Conservation (phyloP, 2,888 invertebrate genomes). For the Scrobipalpa atriplicella region DNA sequence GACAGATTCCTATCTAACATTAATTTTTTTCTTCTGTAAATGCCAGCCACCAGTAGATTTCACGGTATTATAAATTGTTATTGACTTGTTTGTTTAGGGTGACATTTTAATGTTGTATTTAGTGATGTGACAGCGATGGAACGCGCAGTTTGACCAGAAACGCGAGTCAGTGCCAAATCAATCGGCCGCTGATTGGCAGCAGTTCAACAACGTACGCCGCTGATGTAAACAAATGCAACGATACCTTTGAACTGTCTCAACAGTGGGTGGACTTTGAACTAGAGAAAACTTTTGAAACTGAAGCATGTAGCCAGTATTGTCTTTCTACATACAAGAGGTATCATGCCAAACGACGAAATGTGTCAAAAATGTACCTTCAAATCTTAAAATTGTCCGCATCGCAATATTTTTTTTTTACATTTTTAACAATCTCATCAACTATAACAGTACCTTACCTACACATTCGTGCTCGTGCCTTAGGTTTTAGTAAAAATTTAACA, state of each 20-base stretch:
- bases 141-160: conserved; percentile 5
- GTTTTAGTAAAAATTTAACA: too few relatives aligned
- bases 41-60: too few relatives aligned
- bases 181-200: conserved; percentile 14
- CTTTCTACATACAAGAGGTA: too few relatives aligned
- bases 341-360: too few relatives aligned
- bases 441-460: too few relatives aligned
- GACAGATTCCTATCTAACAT: background rate
- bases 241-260: background rate
- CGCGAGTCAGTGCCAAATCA: conserved; percentile 8
- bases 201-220: conserved; percentile 11
- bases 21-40: background rate
- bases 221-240: conserved; percentile 25
- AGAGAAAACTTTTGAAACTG: background rate
- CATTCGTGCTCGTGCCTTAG: too few relatives aligned
- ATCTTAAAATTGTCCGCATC: too few relatives aligned
- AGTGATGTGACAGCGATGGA: background rate
- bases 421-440: too few relatives aligned
- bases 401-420: too few relatives aligned
- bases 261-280: background rate
- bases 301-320: background rate
- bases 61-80: background rate
- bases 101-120: background rate
- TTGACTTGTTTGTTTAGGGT: background rate
- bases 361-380: too few relatives aligned